phyloP scores from a whole-genome alignment of 2,113 vertebrate species.

The Gambusia holbrooki region DNA sequence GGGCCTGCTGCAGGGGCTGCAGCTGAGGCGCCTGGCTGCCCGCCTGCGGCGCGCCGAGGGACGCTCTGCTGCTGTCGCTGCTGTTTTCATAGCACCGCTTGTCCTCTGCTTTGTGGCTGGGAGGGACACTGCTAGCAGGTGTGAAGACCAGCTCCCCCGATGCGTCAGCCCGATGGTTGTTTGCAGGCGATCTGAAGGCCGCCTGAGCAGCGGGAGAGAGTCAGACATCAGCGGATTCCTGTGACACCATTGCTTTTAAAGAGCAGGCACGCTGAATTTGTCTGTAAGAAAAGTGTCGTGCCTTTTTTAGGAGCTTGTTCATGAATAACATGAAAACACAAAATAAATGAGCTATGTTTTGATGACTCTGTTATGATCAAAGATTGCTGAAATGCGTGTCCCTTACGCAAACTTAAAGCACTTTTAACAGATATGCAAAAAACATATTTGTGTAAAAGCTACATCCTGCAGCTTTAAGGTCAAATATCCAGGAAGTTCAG shows the following conservation, averaged over 20 bases:
- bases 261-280: neutral
- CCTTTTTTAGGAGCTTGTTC: too few relatives aligned
- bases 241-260: neutral
- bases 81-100: conserved; percentile 83
- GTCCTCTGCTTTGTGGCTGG: conserved; percentile 83
- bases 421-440: too few relatives aligned
- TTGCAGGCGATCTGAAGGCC: conserved; percentile 78
- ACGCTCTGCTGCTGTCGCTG: conserved; percentile 73
- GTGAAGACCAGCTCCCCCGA: conserved; percentile 82
- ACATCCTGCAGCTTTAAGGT: too few relatives aligned
- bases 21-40: conserved; percentile 75
- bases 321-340: too few relatives aligned
- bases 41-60: conserved; percentile 79
- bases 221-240: conserved; percentile 3
- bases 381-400: neutral
- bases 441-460: too few relatives aligned
- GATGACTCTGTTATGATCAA: neutral
- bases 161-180: conserved; percentile 79
- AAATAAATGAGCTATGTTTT: neutral
- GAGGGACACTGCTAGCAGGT: conserved; percentile 80
- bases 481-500: too few relatives aligned
- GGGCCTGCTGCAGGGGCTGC: conserved; percentile 61
- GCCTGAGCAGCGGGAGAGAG: conserved; percentile 75
- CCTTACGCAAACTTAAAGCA: neutral
- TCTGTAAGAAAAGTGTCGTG: too few relatives aligned